phyloP scores from a whole-genome alignment of 2,797 vertebrate genomes.

The Monodelphis domestica region DNA sequence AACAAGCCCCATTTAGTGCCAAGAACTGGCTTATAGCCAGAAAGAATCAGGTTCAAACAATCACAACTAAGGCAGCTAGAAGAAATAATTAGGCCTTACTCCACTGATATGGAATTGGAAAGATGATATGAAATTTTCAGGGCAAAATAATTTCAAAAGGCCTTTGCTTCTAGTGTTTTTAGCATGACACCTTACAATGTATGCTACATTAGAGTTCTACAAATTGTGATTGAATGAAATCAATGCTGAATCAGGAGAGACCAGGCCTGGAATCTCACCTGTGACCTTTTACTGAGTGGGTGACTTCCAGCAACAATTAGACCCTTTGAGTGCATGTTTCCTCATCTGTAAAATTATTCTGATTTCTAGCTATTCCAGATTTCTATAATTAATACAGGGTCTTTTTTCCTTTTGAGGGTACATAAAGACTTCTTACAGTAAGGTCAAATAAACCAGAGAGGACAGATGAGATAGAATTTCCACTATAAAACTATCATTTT shows the following conservation, averaged over 20 bases:
- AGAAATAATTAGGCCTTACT: neutral
- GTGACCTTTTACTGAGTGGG: neutral
- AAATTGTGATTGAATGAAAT: neutral
- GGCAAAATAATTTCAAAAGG: neutral
- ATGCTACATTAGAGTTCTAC: neutral
- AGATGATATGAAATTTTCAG: neutral
- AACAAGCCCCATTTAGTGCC: neutral
- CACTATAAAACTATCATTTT: neutral
- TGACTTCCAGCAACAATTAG: neutral
- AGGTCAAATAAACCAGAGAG: neutral
- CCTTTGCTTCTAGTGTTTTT: neutral
- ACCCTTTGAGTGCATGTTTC: neutral
- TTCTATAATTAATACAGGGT: neutral
- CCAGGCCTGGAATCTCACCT: neutral
- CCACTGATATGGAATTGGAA: neutral
- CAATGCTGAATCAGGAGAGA: neutral
- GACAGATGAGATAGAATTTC: conserved; percentile 19
- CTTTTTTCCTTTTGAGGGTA: neutral
- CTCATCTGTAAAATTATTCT: neutral
- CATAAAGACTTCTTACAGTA: neutral
- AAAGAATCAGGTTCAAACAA: neutral
- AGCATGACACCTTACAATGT: neutral
- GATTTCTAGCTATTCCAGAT: neutral
- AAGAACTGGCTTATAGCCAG: neutral
- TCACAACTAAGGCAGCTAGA: neutral